Conservation (phyloP, 2,797 vertebrate species). For the Sebastiscus albofasciatus region DNA sequence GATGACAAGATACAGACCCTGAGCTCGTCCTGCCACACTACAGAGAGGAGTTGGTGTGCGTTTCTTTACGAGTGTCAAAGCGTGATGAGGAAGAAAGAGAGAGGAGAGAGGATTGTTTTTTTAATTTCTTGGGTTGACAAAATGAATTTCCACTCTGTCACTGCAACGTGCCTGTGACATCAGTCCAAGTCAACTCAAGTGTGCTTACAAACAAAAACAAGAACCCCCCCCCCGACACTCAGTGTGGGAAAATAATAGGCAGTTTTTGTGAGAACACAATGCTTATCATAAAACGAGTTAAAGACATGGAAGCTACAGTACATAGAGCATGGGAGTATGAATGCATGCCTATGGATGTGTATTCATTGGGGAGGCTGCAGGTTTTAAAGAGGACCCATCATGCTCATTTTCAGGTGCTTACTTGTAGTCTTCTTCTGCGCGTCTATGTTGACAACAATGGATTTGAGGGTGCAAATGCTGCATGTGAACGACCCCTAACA, state of each 20-base stretch:
- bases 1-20: slow-evolving; percentile 51
- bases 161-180: background rate
- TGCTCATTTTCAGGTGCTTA: no score
- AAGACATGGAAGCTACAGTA: background rate
- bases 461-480: no score
- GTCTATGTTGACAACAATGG: no score
- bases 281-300: background rate
- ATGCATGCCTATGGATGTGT: background rate
- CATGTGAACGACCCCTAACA: no score
- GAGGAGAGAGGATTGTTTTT: slow-evolving; percentile 13
- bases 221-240: background rate
- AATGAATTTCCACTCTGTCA: slow-evolving; percentile 4
- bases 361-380: background rate
- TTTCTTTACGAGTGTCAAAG: slow-evolving; percentile 18
- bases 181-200: background rate
- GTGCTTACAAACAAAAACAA: background rate
- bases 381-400: rapidly evolving
- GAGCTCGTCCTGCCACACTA: slow-evolving; percentile 18
- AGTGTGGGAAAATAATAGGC: background rate
- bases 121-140: slow-evolving; percentile 16
- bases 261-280: background rate
- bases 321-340: background rate
- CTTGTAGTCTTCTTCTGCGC: no score
- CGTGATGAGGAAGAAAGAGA: slow-evolving; percentile 2
- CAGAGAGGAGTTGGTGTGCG: slow-evolving; percentile 17